These are phyloP conservation scores for Invenusta paracnida DNA, from an alignment of 2,888 invertebrate species.

Conservation along the genomic window DNA sequence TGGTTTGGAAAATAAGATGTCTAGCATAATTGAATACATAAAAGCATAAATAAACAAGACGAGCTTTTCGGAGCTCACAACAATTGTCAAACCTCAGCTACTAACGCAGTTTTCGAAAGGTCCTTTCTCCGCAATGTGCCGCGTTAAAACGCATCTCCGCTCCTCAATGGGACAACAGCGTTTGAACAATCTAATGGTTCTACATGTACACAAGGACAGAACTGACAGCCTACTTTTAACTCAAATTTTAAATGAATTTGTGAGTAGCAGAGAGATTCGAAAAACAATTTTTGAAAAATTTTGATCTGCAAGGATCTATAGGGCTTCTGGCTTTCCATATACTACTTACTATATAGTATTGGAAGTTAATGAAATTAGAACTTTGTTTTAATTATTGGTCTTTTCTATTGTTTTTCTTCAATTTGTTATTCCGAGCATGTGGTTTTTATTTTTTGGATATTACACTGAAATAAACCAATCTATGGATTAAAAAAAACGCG, in stretches of 20 bases:
- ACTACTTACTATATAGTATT: no score
- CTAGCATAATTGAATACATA: background rate
- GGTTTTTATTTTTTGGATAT: no score
- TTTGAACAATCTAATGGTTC: no score
- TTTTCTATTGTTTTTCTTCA: no score
- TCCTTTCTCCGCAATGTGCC: background rate
- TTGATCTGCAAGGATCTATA: no score
- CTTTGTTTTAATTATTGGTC: no score
- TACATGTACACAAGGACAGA: background rate
- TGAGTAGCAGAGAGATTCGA: background rate
- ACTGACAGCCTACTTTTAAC: background rate
- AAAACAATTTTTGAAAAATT: background rate
- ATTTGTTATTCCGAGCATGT: no score
- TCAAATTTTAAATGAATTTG: background rate
- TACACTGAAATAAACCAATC: no score
- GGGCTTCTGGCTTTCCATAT: no score
- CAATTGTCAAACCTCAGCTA: conserved; percentile 13
- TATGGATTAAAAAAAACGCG: no score
- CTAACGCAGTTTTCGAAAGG: background rate
- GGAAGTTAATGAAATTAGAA: no score
- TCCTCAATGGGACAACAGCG: background rate
- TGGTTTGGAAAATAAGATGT: background rate
- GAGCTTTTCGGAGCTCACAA: conserved; percentile 5
- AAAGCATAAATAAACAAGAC: background rate
- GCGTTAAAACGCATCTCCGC: background rate